Conservation (phyloP, 2,888 invertebrate species). For the Rotaria magnacalcarata region DNA sequence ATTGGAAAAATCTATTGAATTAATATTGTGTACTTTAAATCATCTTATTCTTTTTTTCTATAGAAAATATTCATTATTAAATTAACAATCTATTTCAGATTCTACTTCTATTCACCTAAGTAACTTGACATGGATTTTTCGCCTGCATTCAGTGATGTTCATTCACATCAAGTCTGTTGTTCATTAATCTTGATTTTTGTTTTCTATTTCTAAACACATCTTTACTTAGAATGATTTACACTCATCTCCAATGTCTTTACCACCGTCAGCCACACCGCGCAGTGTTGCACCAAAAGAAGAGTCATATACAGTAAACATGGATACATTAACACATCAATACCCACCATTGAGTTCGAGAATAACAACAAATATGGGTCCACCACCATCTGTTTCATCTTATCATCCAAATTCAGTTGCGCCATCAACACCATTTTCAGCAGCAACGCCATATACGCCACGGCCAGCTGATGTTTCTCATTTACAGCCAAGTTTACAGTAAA, state of each 20-base stretch:
- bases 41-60: no score
- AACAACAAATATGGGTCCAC: background rate
- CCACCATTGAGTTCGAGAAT: background rate
- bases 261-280: background rate
- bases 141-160: background rate
- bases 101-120: background rate
- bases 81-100: background rate
- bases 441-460: background rate
- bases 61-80: no score
- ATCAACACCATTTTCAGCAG: background rate
- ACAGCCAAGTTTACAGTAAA: constrained; percentile 2
- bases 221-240: background rate
- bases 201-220: background rate
- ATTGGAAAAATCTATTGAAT: no score
- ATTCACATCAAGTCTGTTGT: background rate
- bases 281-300: constrained; percentile 2
- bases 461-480: background rate
- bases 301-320: background rate
- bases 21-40: no score
- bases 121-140: background rate
- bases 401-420: background rate
- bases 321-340: background rate
- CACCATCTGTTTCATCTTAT: background rate
- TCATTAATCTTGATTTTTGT: background rate
- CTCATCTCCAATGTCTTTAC: background rate